Percentiles rank a stretch among this genome's conserved stretches.
phyloP scores from a whole-genome alignment of 53 echinoderm and acorn worm genomes.

The Paelopatides confundens region DNA sequence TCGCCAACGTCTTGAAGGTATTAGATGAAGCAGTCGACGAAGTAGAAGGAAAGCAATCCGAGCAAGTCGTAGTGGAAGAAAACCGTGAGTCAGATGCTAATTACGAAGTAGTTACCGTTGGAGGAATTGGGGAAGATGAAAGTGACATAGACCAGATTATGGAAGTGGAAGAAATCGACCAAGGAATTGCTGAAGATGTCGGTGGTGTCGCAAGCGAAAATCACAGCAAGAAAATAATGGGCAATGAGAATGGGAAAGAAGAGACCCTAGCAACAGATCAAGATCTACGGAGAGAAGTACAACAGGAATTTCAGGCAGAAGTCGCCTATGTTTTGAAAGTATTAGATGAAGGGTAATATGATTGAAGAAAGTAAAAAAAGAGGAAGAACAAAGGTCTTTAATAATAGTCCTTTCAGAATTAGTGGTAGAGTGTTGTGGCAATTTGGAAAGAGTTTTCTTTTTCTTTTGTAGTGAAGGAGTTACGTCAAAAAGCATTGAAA shows the following conservation, averaged over 20 bases:
- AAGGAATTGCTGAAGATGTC: neutral
- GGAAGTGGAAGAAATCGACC: neutral
- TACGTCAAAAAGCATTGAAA: neutral
- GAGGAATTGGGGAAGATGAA: constrained; percentile 26
- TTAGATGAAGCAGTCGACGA: constrained; percentile 22
- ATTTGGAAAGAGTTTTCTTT: constrained; percentile 1
- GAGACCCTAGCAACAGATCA: neutral
- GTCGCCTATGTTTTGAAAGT: constrained; percentile 37
- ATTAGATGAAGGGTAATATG: constrained; percentile 27
- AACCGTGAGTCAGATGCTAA: constrained; percentile 9
- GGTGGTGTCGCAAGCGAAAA: neutral
- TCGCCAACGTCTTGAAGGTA: constrained; percentile 37
- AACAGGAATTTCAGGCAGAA: constrained; percentile 50
- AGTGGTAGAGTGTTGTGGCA: constrained; percentile 29
- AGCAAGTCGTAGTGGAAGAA: neutral
- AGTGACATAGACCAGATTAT: neutral
- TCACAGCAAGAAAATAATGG: neutral
- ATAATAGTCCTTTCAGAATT: neutral
- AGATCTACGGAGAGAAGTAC: constrained; percentile 33
- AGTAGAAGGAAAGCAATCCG: neutral
- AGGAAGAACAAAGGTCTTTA: neutral
- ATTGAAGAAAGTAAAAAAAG: neutral
- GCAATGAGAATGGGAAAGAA: neutral
- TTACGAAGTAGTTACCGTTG: constrained; percentile 4
- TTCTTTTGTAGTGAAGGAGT: constrained; percentile 4